phyloP scores from a whole-genome alignment of 2,113 vertebrate species.

The Leptosomus discolor region DNA sequence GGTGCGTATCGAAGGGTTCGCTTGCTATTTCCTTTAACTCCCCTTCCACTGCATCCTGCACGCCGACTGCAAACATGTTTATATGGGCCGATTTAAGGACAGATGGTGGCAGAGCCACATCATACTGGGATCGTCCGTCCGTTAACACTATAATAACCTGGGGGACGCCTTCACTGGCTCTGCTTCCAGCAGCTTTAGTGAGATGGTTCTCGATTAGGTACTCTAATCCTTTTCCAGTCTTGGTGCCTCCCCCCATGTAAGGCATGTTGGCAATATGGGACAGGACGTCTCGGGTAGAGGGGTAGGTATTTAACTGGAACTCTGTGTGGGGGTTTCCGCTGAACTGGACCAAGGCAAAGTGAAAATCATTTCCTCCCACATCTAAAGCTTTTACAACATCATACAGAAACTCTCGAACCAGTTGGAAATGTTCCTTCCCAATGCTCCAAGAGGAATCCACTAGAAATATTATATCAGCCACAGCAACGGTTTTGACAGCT shows the following conservation, averaged over 20 bases:
- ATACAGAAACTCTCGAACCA: conserved; percentile 85
- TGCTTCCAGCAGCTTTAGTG: conserved; percentile 82
- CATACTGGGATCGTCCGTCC: conserved; percentile 78
- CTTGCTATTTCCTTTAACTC: conserved; percentile 84
- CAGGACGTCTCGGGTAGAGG: conserved; percentile 76
- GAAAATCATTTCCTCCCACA: conserved; percentile 80
- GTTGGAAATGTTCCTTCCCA: conserved; percentile 85
- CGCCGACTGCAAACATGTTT: conserved; percentile 83
- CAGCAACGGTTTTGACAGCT: conserved; percentile 83
- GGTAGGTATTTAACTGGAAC: conserved; percentile 85
- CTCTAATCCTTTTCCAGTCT: conserved; percentile 84
- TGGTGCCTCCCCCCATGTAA: conserved; percentile 78
- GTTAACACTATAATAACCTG: conserved; percentile 87
- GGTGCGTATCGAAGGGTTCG: conserved; percentile 71
- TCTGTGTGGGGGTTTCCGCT: conserved; percentile 81
- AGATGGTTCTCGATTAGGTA: conserved; percentile 82
- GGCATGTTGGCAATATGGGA: conserved; percentile 81
- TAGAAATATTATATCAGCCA: conserved; percentile 93
- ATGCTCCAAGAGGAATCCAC: conserved; percentile 91
- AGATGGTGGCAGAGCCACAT: conserved; percentile 78
- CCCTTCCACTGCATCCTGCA: conserved; percentile 81
- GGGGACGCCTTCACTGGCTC: conserved; percentile 75
- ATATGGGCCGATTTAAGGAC: conserved; percentile 76
- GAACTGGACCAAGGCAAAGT: conserved; percentile 87
- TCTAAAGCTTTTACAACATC: conserved; percentile 83